Evolutionary conservation across 2,888 invertebrate species (phyloP).

Genomic region (Tortricodes alternella): DNA sequence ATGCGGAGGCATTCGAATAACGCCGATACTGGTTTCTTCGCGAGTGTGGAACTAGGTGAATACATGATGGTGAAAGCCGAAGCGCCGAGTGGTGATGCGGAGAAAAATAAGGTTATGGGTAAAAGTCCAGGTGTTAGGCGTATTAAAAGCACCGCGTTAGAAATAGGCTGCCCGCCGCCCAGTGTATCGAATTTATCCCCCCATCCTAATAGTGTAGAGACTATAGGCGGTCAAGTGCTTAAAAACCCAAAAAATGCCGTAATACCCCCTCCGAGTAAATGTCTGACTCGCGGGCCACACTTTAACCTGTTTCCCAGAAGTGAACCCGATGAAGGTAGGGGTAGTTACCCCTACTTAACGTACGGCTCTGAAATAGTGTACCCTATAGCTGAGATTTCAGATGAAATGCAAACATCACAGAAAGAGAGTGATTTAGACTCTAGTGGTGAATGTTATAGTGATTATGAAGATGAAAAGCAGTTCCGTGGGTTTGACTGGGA

Average conservation of each 20-base stretch:
- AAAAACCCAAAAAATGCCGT: slow-evolving; percentile 85
- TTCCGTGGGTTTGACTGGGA: slow-evolving; percentile 79
- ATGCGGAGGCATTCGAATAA: slow-evolving; percentile 85
- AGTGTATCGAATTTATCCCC: slow-evolving; percentile 88
- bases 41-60: slow-evolving; percentile 78
- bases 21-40: slow-evolving; percentile 83
- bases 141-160: slow-evolving; percentile 87
- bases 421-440: slow-evolving; percentile 85
- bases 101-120: slow-evolving; percentile 78
- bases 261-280: slow-evolving; percentile 87
- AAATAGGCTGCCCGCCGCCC: slow-evolving; percentile 87
- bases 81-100: slow-evolving; percentile 71
- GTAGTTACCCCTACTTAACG: slow-evolving; percentile 86
- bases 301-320: slow-evolving; percentile 86
- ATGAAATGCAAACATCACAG: slow-evolving; percentile 88
- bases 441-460: slow-evolving; percentile 83
- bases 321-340: slow-evolving; percentile 86
- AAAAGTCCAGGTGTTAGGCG: slow-evolving; percentile 85
- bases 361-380: slow-evolving; percentile 90
- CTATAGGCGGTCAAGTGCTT: slow-evolving; percentile 86
- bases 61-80: slow-evolving; percentile 80
- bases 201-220: slow-evolving; percentile 91
- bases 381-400: slow-evolving; percentile 92
- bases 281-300: slow-evolving; percentile 87
- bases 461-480: slow-evolving; percentile 84